phyloP scores from a whole-genome alignment of 92 coral and sea anemone species.

The Heteractis magnifica region DNA sequence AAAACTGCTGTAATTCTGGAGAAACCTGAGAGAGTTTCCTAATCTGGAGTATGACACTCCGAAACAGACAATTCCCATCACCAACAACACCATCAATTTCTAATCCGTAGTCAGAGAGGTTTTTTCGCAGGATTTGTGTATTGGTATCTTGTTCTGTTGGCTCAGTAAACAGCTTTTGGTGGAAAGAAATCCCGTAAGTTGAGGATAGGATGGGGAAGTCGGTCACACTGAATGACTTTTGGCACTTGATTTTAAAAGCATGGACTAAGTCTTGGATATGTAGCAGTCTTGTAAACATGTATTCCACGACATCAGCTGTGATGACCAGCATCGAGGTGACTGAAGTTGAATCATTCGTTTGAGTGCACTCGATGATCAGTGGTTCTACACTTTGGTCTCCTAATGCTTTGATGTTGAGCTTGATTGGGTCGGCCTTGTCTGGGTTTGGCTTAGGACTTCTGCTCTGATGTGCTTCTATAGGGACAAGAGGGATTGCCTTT shows the following conservation, averaged over 20 bases:
- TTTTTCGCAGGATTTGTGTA: conserved; percentile 24
- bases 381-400: conserved; percentile 19
- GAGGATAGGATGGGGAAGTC: conserved; percentile 39
- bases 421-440: not conserved
- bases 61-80: conserved; percentile 61
- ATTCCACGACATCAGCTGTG: conserved; percentile 34
- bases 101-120: conserved; percentile 54
- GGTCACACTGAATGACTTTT: conserved; percentile 32
- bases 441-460: not conserved
- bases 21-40: conserved; percentile 12
- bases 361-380: conserved; percentile 17
- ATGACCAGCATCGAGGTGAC: conserved; percentile 32
- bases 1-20: conserved; percentile 9
- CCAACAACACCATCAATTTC: conserved; percentile 43
- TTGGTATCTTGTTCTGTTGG: conserved; percentile 32
- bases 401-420: conserved; percentile 5
- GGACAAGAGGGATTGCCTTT: conserved; percentile 27
- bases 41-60: conserved; percentile 43
- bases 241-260: conserved; percentile 29
- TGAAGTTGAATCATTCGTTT: not conserved
- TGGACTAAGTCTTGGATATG: conserved; percentile 35
- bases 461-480: conserved; percentile 24
- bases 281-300: conserved; percentile 42
- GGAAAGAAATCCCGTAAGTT: not conserved
- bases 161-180: not conserved